phyloP scores from a whole-genome alignment of 1,140 invertebrate genomes.

The Subanguina moxae region DNA sequence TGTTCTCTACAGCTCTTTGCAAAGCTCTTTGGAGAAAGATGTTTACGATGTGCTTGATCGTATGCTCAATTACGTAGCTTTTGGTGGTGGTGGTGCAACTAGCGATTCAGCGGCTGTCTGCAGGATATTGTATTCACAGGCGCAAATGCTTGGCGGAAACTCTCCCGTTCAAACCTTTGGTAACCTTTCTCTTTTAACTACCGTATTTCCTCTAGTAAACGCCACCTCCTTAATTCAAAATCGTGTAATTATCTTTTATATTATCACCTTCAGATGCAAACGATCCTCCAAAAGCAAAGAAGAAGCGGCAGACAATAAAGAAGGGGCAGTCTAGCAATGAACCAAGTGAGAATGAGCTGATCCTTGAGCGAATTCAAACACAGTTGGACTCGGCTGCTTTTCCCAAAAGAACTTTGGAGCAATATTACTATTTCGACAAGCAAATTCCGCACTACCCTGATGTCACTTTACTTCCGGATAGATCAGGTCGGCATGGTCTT shows the following conservation, averaged over 20 bases:
- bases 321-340: conserved; percentile 42
- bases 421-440: conserved; percentile 29
- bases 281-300: conserved; percentile 43
- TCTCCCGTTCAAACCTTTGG: background rate
- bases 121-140: conserved; percentile 5
- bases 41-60: conserved; percentile 42
- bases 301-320: conserved; percentile 58
- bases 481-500: conserved; percentile 16
- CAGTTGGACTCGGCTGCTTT: conserved; percentile 29
- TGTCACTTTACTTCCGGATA: conserved; percentile 30
- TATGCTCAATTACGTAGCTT: conserved; percentile 24
- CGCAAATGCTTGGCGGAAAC: background rate
- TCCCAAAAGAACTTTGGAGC: conserved; percentile 13
- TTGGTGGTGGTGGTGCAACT: conserved; percentile 8
- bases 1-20: conserved; percentile 22
- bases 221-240: no score
- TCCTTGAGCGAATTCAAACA: conserved; percentile 37
- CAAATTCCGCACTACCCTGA: conserved; percentile 34
- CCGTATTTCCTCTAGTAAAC: no score
- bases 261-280: conserved; percentile 5
- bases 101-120: background rate
- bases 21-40: conserved; percentile 27
- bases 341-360: conserved; percentile 41
- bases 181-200: no score
- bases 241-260: background rate